Evolutionary conservation across 2,888 invertebrate genomes (phyloP).

Genomic region (Neuroscelio doddi): DNA sequence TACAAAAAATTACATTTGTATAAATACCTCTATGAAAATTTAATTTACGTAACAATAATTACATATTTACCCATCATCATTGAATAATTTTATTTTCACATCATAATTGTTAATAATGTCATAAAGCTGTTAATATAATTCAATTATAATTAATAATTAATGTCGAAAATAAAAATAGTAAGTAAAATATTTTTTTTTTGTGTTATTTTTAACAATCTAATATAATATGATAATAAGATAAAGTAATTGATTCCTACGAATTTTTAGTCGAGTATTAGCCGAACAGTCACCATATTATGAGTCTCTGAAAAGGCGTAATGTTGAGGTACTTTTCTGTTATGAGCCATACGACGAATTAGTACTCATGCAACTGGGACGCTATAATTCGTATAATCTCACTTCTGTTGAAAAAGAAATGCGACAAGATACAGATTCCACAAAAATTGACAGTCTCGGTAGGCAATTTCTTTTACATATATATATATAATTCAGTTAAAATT

Average conservation of each 20-base stretch:
- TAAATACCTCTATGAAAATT: no score
- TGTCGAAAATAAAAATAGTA: neutral
- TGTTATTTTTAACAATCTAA: conserved; percentile 1
- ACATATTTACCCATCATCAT: no score
- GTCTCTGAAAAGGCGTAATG: conserved; percentile 87
- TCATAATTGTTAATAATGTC: no score
- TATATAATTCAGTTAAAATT: no score
- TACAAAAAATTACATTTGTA: no score
- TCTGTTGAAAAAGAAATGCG: conserved; percentile 97
- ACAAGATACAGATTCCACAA: conserved; percentile 77
- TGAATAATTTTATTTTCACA: no score
- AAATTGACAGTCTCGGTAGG: conserved; percentile 77
- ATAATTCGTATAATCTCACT: conserved; percentile 82
- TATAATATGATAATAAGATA: no score
- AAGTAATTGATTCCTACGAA: no score
- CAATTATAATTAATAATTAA: no score
- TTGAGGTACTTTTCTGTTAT: conserved; percentile 95
- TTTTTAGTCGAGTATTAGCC: conserved; percentile 88
- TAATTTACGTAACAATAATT: no score
- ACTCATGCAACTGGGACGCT: conserved; percentile 89
- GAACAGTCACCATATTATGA: conserved; percentile 97
- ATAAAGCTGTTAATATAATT: no score
- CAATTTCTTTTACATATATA: conserved; percentile 7
- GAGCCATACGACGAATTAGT: conserved; percentile 98
- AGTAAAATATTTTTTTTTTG: neutral